phyloP scores from a whole-genome alignment of 1,140 invertebrate species.

The Mya arenaria region DNA sequence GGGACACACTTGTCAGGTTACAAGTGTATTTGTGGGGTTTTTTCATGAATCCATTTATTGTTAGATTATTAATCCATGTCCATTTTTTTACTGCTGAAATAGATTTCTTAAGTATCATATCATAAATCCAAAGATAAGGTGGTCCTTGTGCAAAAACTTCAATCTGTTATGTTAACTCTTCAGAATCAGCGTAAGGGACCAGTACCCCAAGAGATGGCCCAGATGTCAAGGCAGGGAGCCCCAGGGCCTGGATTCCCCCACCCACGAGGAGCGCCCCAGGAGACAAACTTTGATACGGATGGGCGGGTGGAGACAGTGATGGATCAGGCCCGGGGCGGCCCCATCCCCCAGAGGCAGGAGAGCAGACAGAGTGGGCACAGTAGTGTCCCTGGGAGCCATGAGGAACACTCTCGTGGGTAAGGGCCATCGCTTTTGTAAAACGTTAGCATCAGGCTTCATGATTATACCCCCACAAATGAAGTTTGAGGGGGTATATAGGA shows the following conservation, averaged over 20 bases:
- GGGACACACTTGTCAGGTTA: no score
- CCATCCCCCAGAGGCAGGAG: conserved; percentile 34
- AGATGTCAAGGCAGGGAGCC: conserved; percentile 51
- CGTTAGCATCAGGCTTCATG: not conserved
- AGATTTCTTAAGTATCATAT: no score
- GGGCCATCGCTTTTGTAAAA: not conserved
- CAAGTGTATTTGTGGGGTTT: no score
- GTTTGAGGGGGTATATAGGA: no score
- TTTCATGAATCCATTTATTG: no score
- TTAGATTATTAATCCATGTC: no score
- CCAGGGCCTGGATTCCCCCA: conserved; percentile 22
- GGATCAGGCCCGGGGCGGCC: conserved; percentile 16
- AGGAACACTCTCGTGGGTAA: conserved; percentile 38
- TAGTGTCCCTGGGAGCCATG: conserved; percentile 10
- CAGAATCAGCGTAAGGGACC: conserved; percentile 61
- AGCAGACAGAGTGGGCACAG: conserved; percentile 31
- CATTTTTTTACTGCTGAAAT: no score
- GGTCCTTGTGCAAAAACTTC: no score
- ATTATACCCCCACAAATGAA: no score
- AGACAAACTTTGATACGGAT: conserved; percentile 78
- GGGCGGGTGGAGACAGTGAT: conserved; percentile 73
- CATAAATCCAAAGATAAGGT: no score
- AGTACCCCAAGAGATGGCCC: conserved; percentile 49
- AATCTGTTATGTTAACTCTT: no score
- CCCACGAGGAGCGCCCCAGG: conserved; percentile 59